phyloP scores from a whole-genome alignment of 1,140 invertebrate genomes.

The Papilio aristodemus region DNA sequence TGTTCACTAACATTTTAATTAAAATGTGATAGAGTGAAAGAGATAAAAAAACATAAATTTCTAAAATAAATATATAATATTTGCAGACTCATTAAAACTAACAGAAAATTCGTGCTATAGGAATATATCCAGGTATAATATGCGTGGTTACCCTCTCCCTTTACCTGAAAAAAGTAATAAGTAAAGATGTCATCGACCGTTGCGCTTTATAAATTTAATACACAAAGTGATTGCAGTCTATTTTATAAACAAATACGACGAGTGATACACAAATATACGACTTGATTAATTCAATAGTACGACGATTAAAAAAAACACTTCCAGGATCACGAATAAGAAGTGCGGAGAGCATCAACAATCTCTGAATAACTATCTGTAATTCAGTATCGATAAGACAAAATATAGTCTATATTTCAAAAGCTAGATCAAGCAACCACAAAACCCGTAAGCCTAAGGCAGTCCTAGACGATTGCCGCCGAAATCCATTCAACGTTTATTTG shows the following conservation, averaged over 20 bases:
- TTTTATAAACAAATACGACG: neutral
- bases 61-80: too few relatives aligned
- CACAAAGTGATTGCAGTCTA: conserved; percentile 1
- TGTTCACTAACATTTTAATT: too few relatives aligned
- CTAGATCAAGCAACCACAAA: neutral
- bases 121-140: neutral
- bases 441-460: neutral
- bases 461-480: neutral
- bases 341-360: too few relatives aligned
- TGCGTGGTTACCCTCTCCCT: neutral
- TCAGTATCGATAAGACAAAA: too few relatives aligned
- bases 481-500: neutral
- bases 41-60: too few relatives aligned
- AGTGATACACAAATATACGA: too few relatives aligned
- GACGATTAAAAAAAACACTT: too few relatives aligned
- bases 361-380: too few relatives aligned
- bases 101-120: neutral
- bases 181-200: conserved; percentile 4
- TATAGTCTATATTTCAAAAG: neutral
- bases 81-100: neutral
- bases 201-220: neutral
- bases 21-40: too few relatives aligned
- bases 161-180: neutral
- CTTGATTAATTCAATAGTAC: too few relatives aligned
- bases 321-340: too few relatives aligned